Evolutionary conservation across 2,888 invertebrate species (phyloP).

Genomic region (Trissolcus brochymenae): DNA sequence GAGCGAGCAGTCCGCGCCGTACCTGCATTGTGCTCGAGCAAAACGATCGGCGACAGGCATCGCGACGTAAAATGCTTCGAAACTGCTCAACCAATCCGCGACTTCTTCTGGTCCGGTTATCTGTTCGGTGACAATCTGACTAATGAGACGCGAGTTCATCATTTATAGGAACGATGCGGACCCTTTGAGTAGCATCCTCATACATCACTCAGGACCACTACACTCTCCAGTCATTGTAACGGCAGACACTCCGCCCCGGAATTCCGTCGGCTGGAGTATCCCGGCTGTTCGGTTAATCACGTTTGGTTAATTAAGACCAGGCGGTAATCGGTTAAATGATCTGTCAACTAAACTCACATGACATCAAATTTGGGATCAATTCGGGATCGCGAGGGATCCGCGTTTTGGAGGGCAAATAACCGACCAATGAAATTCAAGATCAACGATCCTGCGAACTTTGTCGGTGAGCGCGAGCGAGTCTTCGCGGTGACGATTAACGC

Average conservation of each 20-base stretch:
- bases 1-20: background rate
- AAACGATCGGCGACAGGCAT: slow-evolving; percentile 13
- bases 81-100: slow-evolving; percentile 9
- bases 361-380: background rate
- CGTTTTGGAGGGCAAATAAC: background rate
- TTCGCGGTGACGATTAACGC: slow-evolving; percentile 70
- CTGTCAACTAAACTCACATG: background rate
- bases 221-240: slow-evolving; percentile 2
- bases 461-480: slow-evolving; percentile 43
- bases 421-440: background rate
- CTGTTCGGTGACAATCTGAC: slow-evolving; percentile 10
- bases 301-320: too few relatives aligned
- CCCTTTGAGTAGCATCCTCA: slow-evolving; percentile 6
- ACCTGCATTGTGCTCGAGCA: slow-evolving; percentile 1
- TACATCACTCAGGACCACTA: slow-evolving; percentile 7
- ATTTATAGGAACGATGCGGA: slow-evolving; percentile 12
- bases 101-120: slow-evolving; percentile 7
- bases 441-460: slow-evolving; percentile 1
- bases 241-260: background rate
- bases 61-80: background rate
- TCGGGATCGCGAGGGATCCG: too few relatives aligned
- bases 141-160: slow-evolving; percentile 25
- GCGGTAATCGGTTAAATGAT: background rate
- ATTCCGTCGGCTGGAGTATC: background rate
- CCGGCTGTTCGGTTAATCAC: background rate